phyloP scores from a whole-genome alignment of 2,113 vertebrate species.

The Ancistrus triradiatus region DNA sequence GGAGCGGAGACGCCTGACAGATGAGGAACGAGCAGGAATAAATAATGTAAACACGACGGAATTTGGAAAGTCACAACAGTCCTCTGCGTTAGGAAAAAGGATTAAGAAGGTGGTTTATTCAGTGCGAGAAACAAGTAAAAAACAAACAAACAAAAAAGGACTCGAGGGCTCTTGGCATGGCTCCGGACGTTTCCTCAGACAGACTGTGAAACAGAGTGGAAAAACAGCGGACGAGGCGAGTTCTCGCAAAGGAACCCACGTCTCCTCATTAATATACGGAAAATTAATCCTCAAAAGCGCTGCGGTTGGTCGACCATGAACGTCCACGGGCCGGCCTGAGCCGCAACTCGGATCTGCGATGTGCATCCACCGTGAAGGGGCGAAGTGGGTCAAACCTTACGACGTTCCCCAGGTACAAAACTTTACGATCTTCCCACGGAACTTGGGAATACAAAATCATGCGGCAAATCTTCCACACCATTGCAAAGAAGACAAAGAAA shows the following conservation, averaged over 20 bases:
- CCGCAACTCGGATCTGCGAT: too few relatives aligned
- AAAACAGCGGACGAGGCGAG: constrained; percentile 45
- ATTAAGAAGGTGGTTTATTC: constrained; percentile 7
- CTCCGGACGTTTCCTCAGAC: background rate
- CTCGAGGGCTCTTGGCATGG: background rate
- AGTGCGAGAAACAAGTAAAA: constrained; percentile 18
- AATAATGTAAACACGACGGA: constrained; percentile 29
- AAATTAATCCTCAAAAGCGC: constrained; percentile 35
- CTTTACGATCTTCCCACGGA: too few relatives aligned
- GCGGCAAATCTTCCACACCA: too few relatives aligned
- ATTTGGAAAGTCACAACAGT: background rate
- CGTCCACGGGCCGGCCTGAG: too few relatives aligned
- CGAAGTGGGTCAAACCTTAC: constrained; percentile 43
- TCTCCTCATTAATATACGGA: constrained; percentile 41
- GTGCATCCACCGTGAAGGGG: background rate
- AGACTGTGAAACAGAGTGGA: constrained; percentile 41
- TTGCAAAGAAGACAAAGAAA: too few relatives aligned
- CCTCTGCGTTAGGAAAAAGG: background rate
- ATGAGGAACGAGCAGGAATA: constrained; percentile 16
- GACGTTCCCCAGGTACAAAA: too few relatives aligned
- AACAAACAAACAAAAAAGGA: too few relatives aligned
- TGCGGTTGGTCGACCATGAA: too few relatives aligned
- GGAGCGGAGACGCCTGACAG: constrained; percentile 37
- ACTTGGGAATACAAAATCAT: too few relatives aligned
- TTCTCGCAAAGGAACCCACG: constrained; percentile 36